phyloP scores from a whole-genome alignment of 2,113 vertebrate species.

The Redunca redunca region DNA sequence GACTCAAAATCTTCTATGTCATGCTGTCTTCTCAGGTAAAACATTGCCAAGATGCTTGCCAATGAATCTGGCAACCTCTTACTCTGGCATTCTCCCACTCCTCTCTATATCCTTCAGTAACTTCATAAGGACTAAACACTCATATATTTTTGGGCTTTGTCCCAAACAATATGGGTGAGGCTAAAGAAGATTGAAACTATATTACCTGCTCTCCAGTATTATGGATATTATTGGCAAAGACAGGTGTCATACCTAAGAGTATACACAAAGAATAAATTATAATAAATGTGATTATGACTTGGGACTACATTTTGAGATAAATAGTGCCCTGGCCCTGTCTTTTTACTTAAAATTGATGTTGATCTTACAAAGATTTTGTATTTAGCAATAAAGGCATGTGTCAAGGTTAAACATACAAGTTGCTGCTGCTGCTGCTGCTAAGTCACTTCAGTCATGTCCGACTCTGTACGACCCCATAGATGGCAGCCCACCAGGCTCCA shows the following conservation, averaged over 20 bases:
- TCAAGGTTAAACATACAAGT: background rate
- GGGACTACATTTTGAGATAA: background rate
- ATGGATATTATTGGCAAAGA: constrained; percentile 50
- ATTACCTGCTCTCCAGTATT: constrained; percentile 39
- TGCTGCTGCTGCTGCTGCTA: background rate
- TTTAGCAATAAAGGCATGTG: background rate
- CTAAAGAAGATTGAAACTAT: constrained; percentile 49
- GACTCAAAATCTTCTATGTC: background rate
- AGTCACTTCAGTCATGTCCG: too few species aligned
- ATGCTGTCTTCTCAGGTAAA: background rate
- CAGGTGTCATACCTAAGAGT: constrained; percentile 11
- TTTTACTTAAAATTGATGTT: background rate
- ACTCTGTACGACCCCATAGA: too few species aligned
- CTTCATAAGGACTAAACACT: constrained; percentile 49
- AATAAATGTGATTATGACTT: constrained; percentile 21
- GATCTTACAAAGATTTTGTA: background rate
- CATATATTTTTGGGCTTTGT: constrained; percentile 35
- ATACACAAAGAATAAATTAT: constrained; percentile 28
- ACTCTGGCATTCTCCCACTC: background rate
- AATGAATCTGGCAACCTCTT: constrained; percentile 3
- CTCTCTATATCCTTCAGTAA: constrained; percentile 21
- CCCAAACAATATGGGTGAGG: constrained; percentile 19
- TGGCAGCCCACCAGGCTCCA: too few species aligned
- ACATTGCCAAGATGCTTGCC: constrained; percentile 45
- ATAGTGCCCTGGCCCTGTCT: background rate